phyloP scores from a whole-genome alignment of 2,888 invertebrate genomes.

The Plebejus melissa region DNA sequence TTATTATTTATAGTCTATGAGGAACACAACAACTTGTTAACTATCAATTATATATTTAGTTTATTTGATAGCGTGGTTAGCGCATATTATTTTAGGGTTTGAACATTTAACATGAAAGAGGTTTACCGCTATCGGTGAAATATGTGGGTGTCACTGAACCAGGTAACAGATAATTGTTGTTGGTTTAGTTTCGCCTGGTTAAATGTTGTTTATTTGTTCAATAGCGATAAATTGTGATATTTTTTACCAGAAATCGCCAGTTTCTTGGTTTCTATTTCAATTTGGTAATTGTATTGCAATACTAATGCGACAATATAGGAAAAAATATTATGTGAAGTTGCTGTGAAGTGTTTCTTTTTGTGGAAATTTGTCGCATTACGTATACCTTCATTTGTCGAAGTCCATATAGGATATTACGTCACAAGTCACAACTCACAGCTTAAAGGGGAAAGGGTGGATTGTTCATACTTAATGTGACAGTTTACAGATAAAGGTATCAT shows the following conservation, averaged over 20 bases:
- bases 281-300: neutral
- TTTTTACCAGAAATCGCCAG: neutral
- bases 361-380: no score
- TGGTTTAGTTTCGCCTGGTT: constrained; percentile 30
- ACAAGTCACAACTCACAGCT: no score
- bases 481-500: no score
- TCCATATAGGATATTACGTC: no score
- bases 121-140: neutral
- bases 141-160: constrained; percentile 35
- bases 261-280: constrained; percentile 13
- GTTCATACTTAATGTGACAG: no score
- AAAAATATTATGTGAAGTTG: neutral
- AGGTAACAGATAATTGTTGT: constrained; percentile 32
- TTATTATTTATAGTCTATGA: no score
- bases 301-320: neutral
- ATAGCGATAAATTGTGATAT: constrained; percentile 10
- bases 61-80: neutral
- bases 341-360: neutral
- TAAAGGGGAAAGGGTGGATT: no score
- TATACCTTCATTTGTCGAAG: no score
- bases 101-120: neutral
- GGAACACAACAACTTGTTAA: no score
- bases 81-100: neutral
- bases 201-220: constrained; percentile 7
- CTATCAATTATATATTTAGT: neutral